Conservation (phyloP, 2,888 invertebrate genomes). For the Synergus japonicus region DNA sequence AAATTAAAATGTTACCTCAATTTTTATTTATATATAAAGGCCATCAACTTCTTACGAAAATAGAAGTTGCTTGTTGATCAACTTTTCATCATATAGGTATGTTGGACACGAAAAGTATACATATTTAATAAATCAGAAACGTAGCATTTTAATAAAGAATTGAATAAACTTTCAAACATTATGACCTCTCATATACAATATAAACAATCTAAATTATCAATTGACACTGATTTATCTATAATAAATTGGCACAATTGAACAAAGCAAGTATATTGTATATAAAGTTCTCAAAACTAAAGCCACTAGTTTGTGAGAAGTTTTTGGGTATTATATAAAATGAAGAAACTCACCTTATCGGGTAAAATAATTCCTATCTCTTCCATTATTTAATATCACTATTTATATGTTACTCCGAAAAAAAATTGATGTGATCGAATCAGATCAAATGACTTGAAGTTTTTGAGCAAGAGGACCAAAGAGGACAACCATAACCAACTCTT, state of each 20-base stretch:
- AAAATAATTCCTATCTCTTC: constrained; percentile 90
- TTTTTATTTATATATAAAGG: not conserved
- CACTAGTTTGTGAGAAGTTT: not conserved
- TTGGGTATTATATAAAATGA: not conserved
- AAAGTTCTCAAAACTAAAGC: not conserved
- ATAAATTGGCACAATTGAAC: not conserved
- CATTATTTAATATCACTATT: constrained; percentile 78
- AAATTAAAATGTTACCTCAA: not conserved
- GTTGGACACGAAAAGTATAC: not conserved
- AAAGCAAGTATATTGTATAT: not conserved
- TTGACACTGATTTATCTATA: not conserved
- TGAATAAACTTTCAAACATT: not conserved
- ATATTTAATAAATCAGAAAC: not conserved
- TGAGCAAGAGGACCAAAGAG: constrained; percentile 6
- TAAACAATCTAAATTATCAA: not conserved
- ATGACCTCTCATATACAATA: not conserved
- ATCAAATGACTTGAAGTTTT: constrained; percentile 72
- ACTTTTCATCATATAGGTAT: not conserved
- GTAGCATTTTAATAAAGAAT: not conserved
- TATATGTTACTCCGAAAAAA: constrained; percentile 45
- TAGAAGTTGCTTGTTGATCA: not conserved
- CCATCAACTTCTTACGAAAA: not conserved
- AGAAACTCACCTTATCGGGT: constrained; percentile 85
- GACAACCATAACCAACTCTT: too few species aligned
- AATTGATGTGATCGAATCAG: constrained; percentile 63